Evolutionary conservation across 1,140 invertebrate genomes (phyloP).

Genomic region (Leptinotarsa defecta): DNA sequence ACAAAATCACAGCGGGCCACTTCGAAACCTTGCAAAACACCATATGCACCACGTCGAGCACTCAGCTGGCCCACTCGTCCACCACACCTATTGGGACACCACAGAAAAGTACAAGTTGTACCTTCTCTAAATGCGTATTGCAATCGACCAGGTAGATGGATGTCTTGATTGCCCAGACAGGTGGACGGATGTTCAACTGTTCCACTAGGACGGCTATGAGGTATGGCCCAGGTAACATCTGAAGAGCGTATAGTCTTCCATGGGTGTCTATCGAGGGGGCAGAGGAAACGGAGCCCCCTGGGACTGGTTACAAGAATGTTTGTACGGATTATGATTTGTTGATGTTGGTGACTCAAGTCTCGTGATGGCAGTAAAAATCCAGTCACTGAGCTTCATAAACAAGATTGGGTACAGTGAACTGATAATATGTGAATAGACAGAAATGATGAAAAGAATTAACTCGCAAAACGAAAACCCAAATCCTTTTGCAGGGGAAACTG

Average conservation of each 20-base stretch:
- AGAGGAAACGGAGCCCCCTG: not conserved
- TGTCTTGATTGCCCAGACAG: not conserved
- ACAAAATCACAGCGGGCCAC: conserved; percentile 12
- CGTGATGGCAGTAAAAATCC: too few species aligned
- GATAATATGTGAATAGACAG: too few species aligned
- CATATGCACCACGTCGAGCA: not conserved
- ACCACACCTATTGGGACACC: conserved; percentile 12
- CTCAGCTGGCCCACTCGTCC: not conserved
- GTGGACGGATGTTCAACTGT: not conserved
- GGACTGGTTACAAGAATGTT: not conserved
- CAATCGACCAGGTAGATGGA: not conserved
- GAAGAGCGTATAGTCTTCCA: not conserved
- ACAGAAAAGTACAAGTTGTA: conserved; percentile 13
- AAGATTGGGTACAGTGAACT: too few species aligned
- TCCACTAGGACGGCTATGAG: conserved; percentile 2
- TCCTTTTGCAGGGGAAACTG: too few species aligned
- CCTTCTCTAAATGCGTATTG: conserved; percentile 11
- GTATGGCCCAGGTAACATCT: conserved; percentile 18
- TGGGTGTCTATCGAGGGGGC: not conserved
- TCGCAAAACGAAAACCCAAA: too few species aligned
- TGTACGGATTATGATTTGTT: too few species aligned
- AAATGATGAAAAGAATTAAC: too few species aligned
- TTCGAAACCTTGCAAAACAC: not conserved
- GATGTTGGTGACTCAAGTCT: too few species aligned
- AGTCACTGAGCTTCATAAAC: too few species aligned